phyloP scores from a whole-genome alignment of 2,113 vertebrate genomes.

The Plestiodon gilberti region DNA sequence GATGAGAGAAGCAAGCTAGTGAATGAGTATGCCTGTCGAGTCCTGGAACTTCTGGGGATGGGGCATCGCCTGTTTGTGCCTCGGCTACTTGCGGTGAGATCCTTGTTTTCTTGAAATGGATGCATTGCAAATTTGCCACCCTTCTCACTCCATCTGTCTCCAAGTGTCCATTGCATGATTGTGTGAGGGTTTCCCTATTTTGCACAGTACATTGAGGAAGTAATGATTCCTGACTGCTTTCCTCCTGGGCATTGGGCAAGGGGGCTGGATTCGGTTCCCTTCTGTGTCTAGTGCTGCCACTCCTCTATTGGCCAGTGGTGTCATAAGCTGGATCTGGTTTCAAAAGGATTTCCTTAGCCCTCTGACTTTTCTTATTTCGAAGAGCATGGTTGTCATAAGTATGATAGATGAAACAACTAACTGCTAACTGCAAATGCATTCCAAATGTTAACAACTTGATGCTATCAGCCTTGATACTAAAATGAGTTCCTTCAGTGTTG shows the following conservation, averaged over 20 bases:
- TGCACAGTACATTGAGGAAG: constrained; percentile 32
- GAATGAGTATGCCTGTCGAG: constrained; percentile 90
- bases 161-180: constrained; percentile 36
- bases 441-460: constrained; percentile 26
- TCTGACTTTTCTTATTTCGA: constrained; percentile 45
- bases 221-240: background rate
- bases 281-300: constrained; percentile 50
- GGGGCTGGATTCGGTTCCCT: constrained; percentile 10
- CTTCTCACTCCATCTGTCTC: constrained; percentile 28
- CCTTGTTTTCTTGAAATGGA: constrained; percentile 64
- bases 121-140: constrained; percentile 47
- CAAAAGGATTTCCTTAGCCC: constrained; percentile 34
- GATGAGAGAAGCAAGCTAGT: constrained; percentile 86
- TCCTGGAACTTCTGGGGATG: constrained; percentile 97
- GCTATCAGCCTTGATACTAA: constrained; percentile 48
- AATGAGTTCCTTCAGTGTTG: constrained; percentile 1
- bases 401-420: background rate
- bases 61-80: constrained; percentile 98
- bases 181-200: constrained; percentile 20
- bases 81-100: constrained; percentile 96
- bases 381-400: constrained; percentile 24
- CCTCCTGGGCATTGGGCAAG: background rate
- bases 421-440: constrained; percentile 29
- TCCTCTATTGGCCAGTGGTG: constrained; percentile 63
- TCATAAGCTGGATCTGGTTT: constrained; percentile 11